A percentile compares a stretch with the other conserved stretches of the same genome.
These are phyloP conservation scores for Harpegnathos saltator DNA, from an alignment of 1,140 invertebrate genomes.

Conservation along the genomic window DNA sequence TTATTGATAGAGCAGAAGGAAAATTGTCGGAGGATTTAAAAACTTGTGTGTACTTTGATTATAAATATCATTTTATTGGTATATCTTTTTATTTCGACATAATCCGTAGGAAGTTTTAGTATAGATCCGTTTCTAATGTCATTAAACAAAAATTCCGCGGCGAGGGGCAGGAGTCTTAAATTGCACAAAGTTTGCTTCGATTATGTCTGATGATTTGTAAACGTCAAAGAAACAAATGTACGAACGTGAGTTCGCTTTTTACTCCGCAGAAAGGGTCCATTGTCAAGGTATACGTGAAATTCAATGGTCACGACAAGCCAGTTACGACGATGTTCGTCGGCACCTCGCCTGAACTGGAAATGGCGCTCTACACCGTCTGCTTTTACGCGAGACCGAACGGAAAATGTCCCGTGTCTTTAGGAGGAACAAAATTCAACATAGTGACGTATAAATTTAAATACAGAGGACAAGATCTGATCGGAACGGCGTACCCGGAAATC, in stretches of 20 bases:
- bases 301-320: constrained; percentile 91
- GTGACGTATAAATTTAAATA: constrained; percentile 91
- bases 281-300: constrained; percentile 92
- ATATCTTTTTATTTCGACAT: too few relatives aligned
- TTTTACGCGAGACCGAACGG: constrained; percentile 90
- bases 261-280: constrained; percentile 91
- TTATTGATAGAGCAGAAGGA: too few relatives aligned
- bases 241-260: constrained; percentile 65
- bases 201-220: too few relatives aligned
- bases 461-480: constrained; percentile 91
- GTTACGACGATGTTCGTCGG: constrained; percentile 94
- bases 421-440: constrained; percentile 90
- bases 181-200: not conserved
- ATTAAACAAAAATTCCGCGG: too few relatives aligned
- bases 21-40: too few relatives aligned
- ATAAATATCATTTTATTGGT: too few relatives aligned
- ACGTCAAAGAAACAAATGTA: too few relatives aligned
- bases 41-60: too few relatives aligned
- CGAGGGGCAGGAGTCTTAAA: not conserved
- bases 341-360: constrained; percentile 96
- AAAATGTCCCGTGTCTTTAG: constrained; percentile 90
- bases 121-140: too few relatives aligned
- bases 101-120: too few relatives aligned
- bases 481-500: constrained; percentile 93
- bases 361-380: constrained; percentile 95